Percentiles rank a stretch among this genome's conserved stretches.
These are phyloP conservation scores for Rhagoletis zephyria DNA, from an alignment of 1,140 invertebrate genomes.

Conservation along the genomic window DNA sequence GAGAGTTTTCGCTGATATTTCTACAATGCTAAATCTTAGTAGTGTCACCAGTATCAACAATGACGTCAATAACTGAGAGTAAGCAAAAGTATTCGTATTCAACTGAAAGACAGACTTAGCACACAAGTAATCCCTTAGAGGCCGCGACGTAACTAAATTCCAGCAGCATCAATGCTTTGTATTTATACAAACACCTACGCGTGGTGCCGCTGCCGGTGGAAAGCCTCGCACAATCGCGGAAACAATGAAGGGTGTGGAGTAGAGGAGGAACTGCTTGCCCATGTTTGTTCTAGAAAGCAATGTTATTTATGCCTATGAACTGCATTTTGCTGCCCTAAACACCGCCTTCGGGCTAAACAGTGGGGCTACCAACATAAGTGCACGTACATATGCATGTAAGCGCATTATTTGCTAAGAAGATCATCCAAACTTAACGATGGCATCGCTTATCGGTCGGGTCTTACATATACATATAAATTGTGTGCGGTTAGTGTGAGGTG, in stretches of 20 bases:
- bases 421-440: not conserved
- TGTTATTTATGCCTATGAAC: conserved; percentile 9
- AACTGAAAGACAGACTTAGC: not conserved
- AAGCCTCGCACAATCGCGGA: not conserved
- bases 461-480: not conserved
- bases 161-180: not conserved
- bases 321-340: conserved; percentile 22
- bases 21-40: not conserved
- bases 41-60: not conserved
- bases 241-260: not conserved
- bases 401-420: not conserved
- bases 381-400: not conserved
- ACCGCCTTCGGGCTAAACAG: not conserved
- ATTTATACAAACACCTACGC: conserved; percentile 29
- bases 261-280: not conserved
- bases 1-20: not conserved
- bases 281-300: not conserved
- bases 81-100: not conserved
- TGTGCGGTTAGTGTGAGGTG: not conserved
- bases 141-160: conserved; percentile 34
- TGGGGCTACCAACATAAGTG: not conserved
- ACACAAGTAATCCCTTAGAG: conserved; percentile 36
- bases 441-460: not conserved
- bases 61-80: not conserved
- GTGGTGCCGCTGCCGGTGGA: not conserved